phyloP scores from a whole-genome alignment of 2,113 vertebrate species.

The Seriola dumerili region DNA sequence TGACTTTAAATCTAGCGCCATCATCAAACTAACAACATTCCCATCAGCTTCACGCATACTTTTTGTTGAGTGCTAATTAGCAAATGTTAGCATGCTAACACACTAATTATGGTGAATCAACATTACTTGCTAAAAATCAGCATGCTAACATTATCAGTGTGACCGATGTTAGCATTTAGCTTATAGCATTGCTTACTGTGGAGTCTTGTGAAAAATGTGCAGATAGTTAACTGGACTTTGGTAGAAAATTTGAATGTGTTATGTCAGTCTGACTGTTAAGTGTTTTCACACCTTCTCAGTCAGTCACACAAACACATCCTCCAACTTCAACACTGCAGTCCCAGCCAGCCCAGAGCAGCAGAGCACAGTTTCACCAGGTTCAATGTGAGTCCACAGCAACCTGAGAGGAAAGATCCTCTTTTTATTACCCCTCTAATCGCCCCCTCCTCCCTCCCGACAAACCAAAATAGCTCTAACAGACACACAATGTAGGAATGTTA shows the following conservation, averaged over 20 bases:
- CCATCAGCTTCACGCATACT: too few relatives aligned
- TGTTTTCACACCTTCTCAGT: neutral
- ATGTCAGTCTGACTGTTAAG: neutral
- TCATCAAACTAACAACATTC: too few relatives aligned
- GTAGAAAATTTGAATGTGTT: neutral
- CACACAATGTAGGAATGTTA: constrained; percentile 74
- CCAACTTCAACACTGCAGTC: neutral
- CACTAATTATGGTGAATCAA: too few relatives aligned
- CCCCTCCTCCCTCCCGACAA: neutral
- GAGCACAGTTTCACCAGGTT: neutral
- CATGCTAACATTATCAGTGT: too few relatives aligned
- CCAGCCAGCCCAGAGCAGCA: neutral
- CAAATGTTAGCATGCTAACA: too few relatives aligned
- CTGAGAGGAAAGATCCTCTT: constrained; percentile 46
- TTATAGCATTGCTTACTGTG: too few relatives aligned
- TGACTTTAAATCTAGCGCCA: too few relatives aligned
- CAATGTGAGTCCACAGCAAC: constrained; percentile 13
- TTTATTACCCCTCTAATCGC: constrained; percentile 9
- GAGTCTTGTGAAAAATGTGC: too few relatives aligned
- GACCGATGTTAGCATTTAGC: too few relatives aligned
- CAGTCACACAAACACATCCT: neutral
- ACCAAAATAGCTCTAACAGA: constrained; percentile 49
- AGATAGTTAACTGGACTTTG: too few relatives aligned
- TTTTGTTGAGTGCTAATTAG: too few relatives aligned
- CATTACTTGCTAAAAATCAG: too few relatives aligned